Evolutionary conservation across 2,888 invertebrate species (phyloP), one percentile per base, ranked within the genome.

Genomic region (Eutolmus rufibarbis): DNA sequence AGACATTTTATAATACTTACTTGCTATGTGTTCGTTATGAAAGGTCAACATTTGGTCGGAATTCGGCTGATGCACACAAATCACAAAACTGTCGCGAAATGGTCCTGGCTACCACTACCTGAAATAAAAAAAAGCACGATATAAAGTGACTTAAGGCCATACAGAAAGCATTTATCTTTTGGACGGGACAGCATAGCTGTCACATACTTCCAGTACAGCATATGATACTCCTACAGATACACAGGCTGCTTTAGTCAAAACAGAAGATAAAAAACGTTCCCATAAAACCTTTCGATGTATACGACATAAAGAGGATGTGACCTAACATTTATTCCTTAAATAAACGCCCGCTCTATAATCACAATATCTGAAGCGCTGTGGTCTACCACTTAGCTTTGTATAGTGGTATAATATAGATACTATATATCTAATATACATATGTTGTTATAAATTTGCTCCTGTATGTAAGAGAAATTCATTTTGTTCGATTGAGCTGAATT

Each of bases 21-120:
- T 92, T 90, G 92, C 92, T 89, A 92, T 92, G 89, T 92, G 92
- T 90, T 92, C 92, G 91, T 92, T 92, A 90, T 92, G 92, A 90
- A 92, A 92, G 92, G 92, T 92, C 92, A 92, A 91, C 92, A 92
- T 92, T 92, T 91, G 90, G 89, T 89, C 89, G 88, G 89, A 66
- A 37, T 84, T 57, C 19, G 37, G 37, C 37, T 84, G 66, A 66
- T 40, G 37, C 46, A 31, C 74, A 66, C 40, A 84, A 84, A 66
- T 40, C 57, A 57, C 37, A 66, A 28, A 9, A 66, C 23, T 28
- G 19, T 40, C 9, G 14, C 23, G 23, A 40, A 84, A 84, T 34
- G 82, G 66, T 66, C n/a, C 51, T 74, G 74, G 56, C 37, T 56
- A 37, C 40, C 79, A 87, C 88, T 86, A 88, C 88, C 88, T 88